Evolutionary conservation across 92 coral and sea anemone species (phyloP), one percentile per base, ranked within the genome.

Genomic region (Plumapathes pennacea): DNA sequence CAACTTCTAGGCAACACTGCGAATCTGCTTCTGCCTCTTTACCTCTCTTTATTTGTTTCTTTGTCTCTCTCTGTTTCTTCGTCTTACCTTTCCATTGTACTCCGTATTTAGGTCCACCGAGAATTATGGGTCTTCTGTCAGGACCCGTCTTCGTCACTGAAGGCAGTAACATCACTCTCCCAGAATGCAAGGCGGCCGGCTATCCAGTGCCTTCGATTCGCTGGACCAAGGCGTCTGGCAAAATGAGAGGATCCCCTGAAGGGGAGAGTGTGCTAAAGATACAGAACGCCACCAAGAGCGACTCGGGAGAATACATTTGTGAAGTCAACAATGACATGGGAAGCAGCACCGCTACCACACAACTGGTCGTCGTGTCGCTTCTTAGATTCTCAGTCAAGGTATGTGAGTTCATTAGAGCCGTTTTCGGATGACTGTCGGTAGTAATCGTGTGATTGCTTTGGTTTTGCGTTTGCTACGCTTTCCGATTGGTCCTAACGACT

Each of bases 101-200:
- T 32, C 10, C 25, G 9, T 23, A 29, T 29, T 7, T 18, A 82
- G 89, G 43, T 0, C 44, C 73, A 4, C 83, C 89, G 13, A 68
- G 74, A 5, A 75, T 82, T 67, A 48, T 54, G 31, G 71, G 78
- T 5, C 27, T 69, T 13, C 47, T 60, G 5, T 64, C 34, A 36
- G 68, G 79, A 1, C 55, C 77, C 17, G 37, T 75, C 15, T 82
- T 74, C 75, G 57, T 67, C 48, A 62, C 55, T 19, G 57, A 82
- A 21, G 67, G 78, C 33, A 46, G 69, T 20, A 26, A 67, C 10
- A 58, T 61, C 25, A 57, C 43, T 4, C 60, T 82, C 39, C 89
- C 89, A n/a, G 24, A 32, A 26, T 82, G 89, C 79, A 43, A 40
- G 10, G 89, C 79, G 54, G 42, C 76, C 20, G 89, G 89, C 12